Percentiles rank a stretch among this genome's conserved stretches.
Evolutionary conservation across 2,113 vertebrate genomes (phyloP).

Genomic region (Crotalus horridus): DNA sequence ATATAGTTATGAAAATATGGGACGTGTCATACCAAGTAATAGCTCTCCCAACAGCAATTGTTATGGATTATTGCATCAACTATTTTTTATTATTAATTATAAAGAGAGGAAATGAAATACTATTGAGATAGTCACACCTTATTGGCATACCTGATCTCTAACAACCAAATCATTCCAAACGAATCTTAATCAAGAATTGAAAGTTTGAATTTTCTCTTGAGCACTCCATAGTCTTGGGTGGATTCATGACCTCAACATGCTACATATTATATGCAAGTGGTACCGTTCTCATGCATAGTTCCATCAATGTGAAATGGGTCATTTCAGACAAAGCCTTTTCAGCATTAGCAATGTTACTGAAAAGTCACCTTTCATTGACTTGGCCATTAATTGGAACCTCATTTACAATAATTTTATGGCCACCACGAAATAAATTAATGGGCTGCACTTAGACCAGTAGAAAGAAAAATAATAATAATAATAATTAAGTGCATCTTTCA

Average conservation of each 20-base stretch:
- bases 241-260: not conserved
- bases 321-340: not conserved
- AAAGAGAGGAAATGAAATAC: not conserved
- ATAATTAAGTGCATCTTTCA: not conserved
- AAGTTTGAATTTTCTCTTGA: not conserved
- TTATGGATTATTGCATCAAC: not conserved
- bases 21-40: not conserved
- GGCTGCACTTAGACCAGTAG: not conserved
- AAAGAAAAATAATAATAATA: not conserved
- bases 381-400: constrained; percentile 5
- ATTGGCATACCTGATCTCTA: not conserved
- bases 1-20: not conserved
- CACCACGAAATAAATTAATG: not conserved
- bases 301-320: not conserved
- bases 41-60: not conserved
- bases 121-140: not conserved
- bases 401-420: constrained; percentile 18
- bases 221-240: not conserved
- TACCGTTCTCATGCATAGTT: not conserved
- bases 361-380: not conserved
- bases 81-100: not conserved
- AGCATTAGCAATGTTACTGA: not conserved
- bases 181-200: not conserved
- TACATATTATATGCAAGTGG: not conserved
- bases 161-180: not conserved